Evolutionary conservation across 2,888 invertebrate species (phyloP).

Genomic region (Rotaria magnacalcarata): DNA sequence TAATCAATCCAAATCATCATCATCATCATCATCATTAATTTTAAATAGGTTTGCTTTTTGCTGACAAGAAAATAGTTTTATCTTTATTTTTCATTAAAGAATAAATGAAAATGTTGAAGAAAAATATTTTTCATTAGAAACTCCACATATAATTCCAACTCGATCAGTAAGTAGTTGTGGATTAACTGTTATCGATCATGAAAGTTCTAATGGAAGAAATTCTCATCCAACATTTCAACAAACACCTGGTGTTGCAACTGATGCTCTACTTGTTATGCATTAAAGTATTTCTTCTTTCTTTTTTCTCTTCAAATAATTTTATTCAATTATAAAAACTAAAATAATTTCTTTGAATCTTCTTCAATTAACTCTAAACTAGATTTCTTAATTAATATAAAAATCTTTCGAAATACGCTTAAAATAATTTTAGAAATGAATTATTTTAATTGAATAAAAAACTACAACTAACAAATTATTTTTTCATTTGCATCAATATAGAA

Average conservation of each 20-base stretch:
- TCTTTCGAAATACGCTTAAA: too few species aligned
- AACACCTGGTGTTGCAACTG: not conserved
- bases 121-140: not conserved
- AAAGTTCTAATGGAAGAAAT: not conserved
- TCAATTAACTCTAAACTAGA: too few species aligned
- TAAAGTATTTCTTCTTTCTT: not conserved
- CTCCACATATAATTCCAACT: not conserved
- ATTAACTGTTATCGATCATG: not conserved
- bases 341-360: too few species aligned
- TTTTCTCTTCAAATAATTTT: too few species aligned
- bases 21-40: not conserved
- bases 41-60: not conserved
- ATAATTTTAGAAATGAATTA: too few species aligned
- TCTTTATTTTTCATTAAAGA: not conserved
- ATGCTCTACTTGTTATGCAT: conserved; percentile 29
- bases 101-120: not conserved
- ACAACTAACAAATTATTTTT: too few species aligned
- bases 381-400: too few species aligned
- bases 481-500: too few species aligned
- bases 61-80: not conserved
- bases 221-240: not conserved
- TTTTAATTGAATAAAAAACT: too few species aligned
- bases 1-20: not conserved
- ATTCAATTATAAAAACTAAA: too few species aligned
- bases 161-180: conserved; percentile 20